Percentiles rank a stretch among this genome's conserved stretches.
Conservation (phyloP, 2,113 vertebrate genomes). For the Hiodon alosoides region DNA sequence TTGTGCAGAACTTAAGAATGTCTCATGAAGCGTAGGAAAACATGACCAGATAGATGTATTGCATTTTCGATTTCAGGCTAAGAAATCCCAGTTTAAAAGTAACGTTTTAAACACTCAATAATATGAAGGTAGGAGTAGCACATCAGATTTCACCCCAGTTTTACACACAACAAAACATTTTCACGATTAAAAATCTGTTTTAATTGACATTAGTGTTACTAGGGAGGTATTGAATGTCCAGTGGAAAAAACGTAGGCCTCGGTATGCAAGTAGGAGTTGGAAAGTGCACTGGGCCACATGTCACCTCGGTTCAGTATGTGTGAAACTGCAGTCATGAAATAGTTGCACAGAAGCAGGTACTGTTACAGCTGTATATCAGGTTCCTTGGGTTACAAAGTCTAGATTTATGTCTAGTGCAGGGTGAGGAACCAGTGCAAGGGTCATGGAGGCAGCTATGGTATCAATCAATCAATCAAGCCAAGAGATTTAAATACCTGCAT, state of each 20-base stretch:
- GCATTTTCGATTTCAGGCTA: not conserved
- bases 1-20: too few species aligned
- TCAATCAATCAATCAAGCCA: not conserved
- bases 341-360: slow-evolving; percentile 22
- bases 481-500: not conserved
- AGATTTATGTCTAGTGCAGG: slow-evolving; percentile 21
- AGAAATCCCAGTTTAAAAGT: slow-evolving; percentile 2
- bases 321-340: slow-evolving; percentile 22
- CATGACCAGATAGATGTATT: too few species aligned
- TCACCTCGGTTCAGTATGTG: slow-evolving; percentile 18
- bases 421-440: slow-evolving; percentile 6
- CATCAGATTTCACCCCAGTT: slow-evolving; percentile 1
- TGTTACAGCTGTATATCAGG: slow-evolving; percentile 24
- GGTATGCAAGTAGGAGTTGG: slow-evolving; percentile 6
- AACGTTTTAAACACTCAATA: not conserved
- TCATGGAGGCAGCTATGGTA: not conserved
- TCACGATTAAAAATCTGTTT: not conserved
- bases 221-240: not conserved
- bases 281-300: not conserved
- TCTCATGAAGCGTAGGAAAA: too few species aligned
- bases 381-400: slow-evolving; percentile 24
- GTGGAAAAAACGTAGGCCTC: slow-evolving; percentile 1
- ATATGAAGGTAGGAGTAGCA: not conserved
- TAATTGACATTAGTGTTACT: not conserved
- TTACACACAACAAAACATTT: slow-evolving; percentile 3